Evolutionary conservation across 2,113 vertebrate species (phyloP).

Genomic region (Illadopsis cleaveri): DNA sequence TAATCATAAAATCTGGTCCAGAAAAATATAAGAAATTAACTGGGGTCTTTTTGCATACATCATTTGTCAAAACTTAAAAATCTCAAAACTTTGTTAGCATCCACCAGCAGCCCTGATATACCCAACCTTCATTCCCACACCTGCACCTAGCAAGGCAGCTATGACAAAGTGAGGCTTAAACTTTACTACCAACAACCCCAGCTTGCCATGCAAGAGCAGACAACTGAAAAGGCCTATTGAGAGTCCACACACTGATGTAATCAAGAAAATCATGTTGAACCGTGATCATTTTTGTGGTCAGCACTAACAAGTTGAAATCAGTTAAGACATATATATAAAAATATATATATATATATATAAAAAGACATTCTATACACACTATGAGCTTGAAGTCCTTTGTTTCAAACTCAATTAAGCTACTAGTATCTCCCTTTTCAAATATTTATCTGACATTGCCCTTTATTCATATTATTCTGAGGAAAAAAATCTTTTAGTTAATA

Average conservation of each 20-base stretch:
- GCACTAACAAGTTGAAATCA: neutral
- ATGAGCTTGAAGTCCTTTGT: neutral
- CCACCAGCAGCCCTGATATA: neutral
- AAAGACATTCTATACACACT: neutral
- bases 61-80: neutral
- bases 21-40: neutral
- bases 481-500: constrained; percentile 19
- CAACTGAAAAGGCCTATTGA: neutral
- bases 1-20: neutral
- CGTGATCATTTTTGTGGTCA: neutral
- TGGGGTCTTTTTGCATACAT: neutral
- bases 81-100: neutral
- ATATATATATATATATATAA: neutral
- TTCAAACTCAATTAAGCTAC: neutral
- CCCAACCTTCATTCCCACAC: neutral
- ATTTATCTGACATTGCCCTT: constrained; percentile 8
- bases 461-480: neutral
- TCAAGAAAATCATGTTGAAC: neutral
- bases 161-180: neutral
- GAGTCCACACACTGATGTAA: neutral
- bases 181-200: neutral
- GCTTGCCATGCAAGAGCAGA: neutral
- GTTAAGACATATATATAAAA: neutral
- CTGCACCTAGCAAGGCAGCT: neutral
- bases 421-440: neutral